Percentiles rank a stretch among this genome's conserved stretches.
Conservation (phyloP, 1,140 invertebrate species). For the Nylanderia fulva region DNA sequence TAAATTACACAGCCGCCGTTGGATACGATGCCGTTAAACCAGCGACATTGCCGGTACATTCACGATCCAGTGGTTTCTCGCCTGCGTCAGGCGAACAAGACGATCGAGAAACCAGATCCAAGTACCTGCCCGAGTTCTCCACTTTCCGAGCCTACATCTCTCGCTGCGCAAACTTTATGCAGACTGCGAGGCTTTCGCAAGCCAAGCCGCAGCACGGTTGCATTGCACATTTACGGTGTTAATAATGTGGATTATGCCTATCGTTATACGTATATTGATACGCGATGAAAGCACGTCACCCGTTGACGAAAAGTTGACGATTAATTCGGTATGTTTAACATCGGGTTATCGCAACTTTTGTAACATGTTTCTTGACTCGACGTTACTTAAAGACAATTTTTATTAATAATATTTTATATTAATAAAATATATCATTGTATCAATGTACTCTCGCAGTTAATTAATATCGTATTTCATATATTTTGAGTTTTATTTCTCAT, state of each 20-base stretch:
- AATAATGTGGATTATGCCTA: constrained; percentile 51
- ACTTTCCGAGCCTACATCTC: constrained; percentile 63
- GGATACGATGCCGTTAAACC: constrained; percentile 69
- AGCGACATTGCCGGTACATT: constrained; percentile 71
- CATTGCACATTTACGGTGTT: constrained; percentile 48
- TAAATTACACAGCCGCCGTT: constrained; percentile 72
- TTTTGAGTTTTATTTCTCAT: too few relatives aligned
- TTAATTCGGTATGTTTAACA: constrained; percentile 2
- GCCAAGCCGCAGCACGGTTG: constrained; percentile 26
- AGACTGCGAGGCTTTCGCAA: constrained; percentile 50
- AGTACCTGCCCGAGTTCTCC: constrained; percentile 42
- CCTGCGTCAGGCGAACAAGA: constrained; percentile 64
- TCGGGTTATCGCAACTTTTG: background rate
- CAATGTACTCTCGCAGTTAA: too few relatives aligned
- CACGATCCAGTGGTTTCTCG: constrained; percentile 65
- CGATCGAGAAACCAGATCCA: constrained; percentile 75
- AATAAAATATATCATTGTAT: too few relatives aligned
- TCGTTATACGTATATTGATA: constrained; percentile 47
- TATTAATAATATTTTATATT: too few relatives aligned
- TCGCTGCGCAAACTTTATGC: constrained; percentile 70
- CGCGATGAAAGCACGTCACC: constrained; percentile 12
- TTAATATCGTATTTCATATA: too few relatives aligned
- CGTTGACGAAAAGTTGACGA: constrained; percentile 2
- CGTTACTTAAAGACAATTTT: too few relatives aligned
- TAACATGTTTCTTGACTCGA: background rate